These are phyloP conservation scores for Amblyjoppa fuscipennis DNA, from an alignment of 2,888 invertebrate species.

Conservation along the genomic window DNA sequence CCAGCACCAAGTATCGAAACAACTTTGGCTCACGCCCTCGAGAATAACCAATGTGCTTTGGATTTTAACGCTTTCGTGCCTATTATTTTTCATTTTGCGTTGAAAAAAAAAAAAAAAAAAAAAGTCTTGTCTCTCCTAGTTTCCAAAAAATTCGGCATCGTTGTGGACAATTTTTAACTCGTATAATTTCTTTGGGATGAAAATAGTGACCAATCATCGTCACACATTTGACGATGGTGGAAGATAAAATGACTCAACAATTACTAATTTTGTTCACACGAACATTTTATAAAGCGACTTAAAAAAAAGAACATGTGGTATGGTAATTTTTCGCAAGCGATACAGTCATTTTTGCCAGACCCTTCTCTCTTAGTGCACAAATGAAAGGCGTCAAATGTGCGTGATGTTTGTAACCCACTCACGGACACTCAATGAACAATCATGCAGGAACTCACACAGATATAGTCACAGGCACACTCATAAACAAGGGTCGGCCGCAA, in stretches of 20 bases:
- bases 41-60: slow-evolving; percentile 14
- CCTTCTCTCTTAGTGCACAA: too few relatives aligned
- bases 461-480: too few relatives aligned
- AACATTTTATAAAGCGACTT: not conserved
- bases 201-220: not conserved
- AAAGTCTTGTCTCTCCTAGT: not conserved
- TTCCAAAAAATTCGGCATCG: not conserved
- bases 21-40: slow-evolving; percentile 34
- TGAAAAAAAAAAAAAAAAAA: not conserved
- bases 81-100: slow-evolving; percentile 11
- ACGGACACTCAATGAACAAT: too few relatives aligned
- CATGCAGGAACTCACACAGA: too few relatives aligned
- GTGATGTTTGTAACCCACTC: too few relatives aligned
- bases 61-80: not conserved
- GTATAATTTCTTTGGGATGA: not conserved
- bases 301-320: too few relatives aligned
- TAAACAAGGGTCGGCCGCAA: too few relatives aligned
- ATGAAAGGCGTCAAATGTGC: too few relatives aligned
- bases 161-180: not conserved
- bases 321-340: too few relatives aligned
- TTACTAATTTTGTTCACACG: not conserved
- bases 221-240: not conserved
- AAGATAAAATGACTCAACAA: not conserved
- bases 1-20: slow-evolving; percentile 35
- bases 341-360: too few relatives aligned